Conservation (phyloP, 2,797 vertebrate genomes). For the Trachops cirrhosus region DNA sequence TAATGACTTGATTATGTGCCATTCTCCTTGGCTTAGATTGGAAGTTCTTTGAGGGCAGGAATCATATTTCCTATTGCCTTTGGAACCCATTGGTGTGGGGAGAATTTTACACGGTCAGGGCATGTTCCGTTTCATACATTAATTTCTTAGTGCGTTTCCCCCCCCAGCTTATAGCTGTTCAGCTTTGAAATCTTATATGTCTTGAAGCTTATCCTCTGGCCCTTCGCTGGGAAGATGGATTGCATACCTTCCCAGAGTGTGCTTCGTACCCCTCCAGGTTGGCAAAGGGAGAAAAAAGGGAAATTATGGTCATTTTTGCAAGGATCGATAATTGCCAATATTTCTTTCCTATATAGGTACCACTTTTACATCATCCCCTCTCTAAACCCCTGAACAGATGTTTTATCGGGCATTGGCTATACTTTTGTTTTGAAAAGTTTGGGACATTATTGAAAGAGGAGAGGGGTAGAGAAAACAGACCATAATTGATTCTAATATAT, state of each 20-base stretch:
- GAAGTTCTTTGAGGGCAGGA: constrained; percentile 15
- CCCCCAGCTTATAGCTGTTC: background rate
- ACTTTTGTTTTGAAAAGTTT: constrained; percentile 64
- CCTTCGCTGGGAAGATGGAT: constrained; percentile 3
- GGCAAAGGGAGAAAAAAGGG: background rate
- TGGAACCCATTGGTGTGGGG: background rate
- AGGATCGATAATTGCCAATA: background rate
- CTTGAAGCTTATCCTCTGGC: background rate
- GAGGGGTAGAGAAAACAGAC: background rate
- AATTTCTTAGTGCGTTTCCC: background rate
- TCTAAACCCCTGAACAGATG: constrained; percentile 31
- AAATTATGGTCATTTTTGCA: constrained; percentile 35
- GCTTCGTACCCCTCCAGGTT: background rate
- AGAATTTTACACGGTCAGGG: background rate
- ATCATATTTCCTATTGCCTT: background rate
- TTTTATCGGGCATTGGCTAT: constrained; percentile 58
- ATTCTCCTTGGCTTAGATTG: background rate
- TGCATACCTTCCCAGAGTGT: background rate
- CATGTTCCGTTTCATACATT: background rate
- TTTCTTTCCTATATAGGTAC: constrained; percentile 5
- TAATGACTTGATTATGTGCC: background rate
- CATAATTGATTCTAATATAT: constrained; percentile 74
- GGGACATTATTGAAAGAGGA: constrained; percentile 60
- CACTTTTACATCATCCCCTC: background rate
- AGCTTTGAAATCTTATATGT: background rate